A percentile compares a stretch with the other conserved stretches of the same genome.
These are phyloP conservation scores for Choristoneura rosaceana DNA, from an alignment of 2,888 invertebrate genomes.

Conservation along the genomic window DNA sequence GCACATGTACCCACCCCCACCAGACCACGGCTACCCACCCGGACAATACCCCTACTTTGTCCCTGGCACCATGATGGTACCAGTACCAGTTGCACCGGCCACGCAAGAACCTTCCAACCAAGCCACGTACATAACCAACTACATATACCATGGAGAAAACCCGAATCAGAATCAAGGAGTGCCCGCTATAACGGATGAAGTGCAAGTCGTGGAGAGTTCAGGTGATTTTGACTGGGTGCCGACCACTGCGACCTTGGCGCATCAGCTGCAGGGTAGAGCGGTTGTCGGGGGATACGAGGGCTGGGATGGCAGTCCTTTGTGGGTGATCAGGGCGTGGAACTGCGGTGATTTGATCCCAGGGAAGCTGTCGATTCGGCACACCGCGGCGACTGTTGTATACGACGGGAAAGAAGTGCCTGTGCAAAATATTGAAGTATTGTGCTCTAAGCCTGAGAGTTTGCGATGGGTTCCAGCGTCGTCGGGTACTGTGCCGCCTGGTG, in stretches of 20 bases:
- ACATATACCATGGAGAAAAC: slow-evolving; percentile 74
- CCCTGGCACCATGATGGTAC: slow-evolving; percentile 74
- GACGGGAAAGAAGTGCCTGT: slow-evolving; percentile 75
- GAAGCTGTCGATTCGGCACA: slow-evolving; percentile 76
- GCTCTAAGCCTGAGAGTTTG: slow-evolving; percentile 67
- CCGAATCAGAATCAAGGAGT: slow-evolving; percentile 46
- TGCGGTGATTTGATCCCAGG: slow-evolving; percentile 80
- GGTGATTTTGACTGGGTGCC: slow-evolving; percentile 79
- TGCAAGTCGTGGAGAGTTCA: slow-evolving; percentile 67
- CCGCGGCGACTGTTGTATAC: slow-evolving; percentile 70
- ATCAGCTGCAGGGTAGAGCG: slow-evolving; percentile 67
- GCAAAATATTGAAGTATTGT: slow-evolving; percentile 78
- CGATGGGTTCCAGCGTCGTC: slow-evolving; percentile 84
- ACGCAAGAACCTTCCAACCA: slow-evolving; percentile 49
- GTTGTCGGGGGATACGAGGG: slow-evolving; percentile 80
- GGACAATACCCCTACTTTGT: slow-evolving; percentile 62
- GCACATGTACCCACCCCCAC: slow-evolving; percentile 48
- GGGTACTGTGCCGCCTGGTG: slow-evolving; percentile 82
- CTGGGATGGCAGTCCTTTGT: slow-evolving; percentile 80
- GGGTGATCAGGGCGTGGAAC: slow-evolving; percentile 79
- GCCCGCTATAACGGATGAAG: slow-evolving; percentile 52
- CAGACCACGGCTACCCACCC: slow-evolving; percentile 51
- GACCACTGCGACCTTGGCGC: slow-evolving; percentile 69
- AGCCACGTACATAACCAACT: slow-evolving; percentile 77
- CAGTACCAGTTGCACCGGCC: slow-evolving; percentile 55